Conservation (phyloP, 2,797 vertebrate genomes). For the Phoeniculus purpureus region DNA sequence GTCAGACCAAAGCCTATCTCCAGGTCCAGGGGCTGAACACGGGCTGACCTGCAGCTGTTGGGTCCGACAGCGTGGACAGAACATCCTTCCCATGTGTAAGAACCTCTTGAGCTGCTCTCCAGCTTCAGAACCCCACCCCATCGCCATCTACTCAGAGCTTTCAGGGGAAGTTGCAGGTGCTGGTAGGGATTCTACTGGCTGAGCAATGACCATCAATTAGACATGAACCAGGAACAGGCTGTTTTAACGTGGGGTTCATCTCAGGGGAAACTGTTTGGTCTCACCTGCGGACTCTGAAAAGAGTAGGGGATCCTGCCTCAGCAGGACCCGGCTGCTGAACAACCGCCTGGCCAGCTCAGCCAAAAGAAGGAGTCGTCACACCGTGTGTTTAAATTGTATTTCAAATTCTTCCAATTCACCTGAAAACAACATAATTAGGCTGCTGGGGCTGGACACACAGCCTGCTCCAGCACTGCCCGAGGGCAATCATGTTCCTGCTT, state of each 20-base stretch:
- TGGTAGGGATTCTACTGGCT: neutral
- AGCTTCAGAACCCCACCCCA: too few relatives aligned
- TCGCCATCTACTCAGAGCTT: too few relatives aligned
- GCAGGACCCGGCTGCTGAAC: accelerated
- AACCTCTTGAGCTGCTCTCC: too few relatives aligned
- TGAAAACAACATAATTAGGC: neutral
- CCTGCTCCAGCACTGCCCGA: neutral
- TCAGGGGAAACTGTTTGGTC: accelerated
- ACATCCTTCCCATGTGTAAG: too few relatives aligned
- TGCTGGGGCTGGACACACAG: neutral
- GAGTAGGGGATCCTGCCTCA: neutral
- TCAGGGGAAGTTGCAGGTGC: neutral
- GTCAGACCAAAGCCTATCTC: too few relatives aligned
- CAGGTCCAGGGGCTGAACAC: too few relatives aligned
- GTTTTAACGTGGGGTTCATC: neutral
- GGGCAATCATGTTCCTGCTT: neutral
- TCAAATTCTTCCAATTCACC: neutral
- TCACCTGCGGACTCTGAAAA: neutral
- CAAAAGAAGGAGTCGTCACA: neutral
- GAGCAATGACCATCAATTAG: accelerated
- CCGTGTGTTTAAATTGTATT: neutral
- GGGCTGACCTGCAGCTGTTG: too few relatives aligned
- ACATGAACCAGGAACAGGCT: neutral
- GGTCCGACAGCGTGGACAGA: too few relatives aligned
- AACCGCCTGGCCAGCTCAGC: accelerated